Conservation (phyloP, 2,113 vertebrate species). For the Accipiter virgatus region DNA sequence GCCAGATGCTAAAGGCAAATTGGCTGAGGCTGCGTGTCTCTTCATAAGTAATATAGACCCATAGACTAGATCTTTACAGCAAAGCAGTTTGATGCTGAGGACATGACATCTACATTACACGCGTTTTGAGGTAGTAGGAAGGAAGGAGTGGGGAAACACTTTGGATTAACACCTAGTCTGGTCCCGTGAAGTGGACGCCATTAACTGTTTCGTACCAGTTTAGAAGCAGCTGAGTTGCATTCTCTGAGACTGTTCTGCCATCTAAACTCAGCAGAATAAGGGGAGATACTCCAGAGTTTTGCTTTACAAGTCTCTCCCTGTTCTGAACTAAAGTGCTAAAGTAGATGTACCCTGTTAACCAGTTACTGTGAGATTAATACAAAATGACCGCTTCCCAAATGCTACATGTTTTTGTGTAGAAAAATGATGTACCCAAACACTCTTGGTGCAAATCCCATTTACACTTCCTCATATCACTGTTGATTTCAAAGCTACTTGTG, state of each 20-base stretch:
- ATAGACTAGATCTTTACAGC: not conserved
- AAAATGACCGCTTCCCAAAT: not conserved
- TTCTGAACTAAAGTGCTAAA: not conserved
- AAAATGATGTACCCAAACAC: not conserved
- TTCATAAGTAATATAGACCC: not conserved
- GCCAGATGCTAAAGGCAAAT: conserved; percentile 34
- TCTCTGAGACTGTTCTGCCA: not conserved
- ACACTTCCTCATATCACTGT: not conserved
- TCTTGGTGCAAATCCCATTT: not conserved
- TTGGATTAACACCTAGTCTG: not conserved
- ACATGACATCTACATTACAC: not conserved
- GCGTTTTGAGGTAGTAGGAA: not conserved
- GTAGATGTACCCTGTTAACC: not conserved
- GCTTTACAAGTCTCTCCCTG: not conserved
- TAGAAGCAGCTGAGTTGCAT: not conserved
- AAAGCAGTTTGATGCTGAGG: not conserved
- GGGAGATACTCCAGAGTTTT: not conserved
- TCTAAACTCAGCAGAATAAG: not conserved
- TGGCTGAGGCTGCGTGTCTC: not conserved
- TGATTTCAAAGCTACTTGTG: not conserved
- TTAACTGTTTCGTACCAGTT: not conserved
- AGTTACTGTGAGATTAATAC: not conserved
- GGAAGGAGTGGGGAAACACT: not conserved
- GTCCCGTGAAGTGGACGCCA: not conserved
- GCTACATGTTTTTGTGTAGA: not conserved